A percentile compares a stretch with the other conserved stretches of the same genome.
Evolutionary conservation across 2,113 vertebrate species (phyloP).

Genomic region (Bambusicola thoracicus): DNA sequence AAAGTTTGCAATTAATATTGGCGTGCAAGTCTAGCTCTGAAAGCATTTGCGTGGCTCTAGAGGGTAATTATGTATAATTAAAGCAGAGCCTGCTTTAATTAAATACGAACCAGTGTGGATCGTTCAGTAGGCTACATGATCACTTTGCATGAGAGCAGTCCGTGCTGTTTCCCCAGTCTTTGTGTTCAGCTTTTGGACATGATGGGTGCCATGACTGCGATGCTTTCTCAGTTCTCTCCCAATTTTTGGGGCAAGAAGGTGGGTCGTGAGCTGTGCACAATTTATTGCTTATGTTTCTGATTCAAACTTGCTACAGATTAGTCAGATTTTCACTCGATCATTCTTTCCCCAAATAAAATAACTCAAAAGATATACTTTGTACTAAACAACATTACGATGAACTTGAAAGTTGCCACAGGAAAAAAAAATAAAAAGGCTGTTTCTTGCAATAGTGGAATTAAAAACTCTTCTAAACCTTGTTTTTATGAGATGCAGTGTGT

Average conservation of each 20-base stretch:
- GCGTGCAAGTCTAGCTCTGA: background rate
- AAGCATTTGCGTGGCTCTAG: background rate
- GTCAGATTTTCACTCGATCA: background rate
- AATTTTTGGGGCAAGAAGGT: background rate
- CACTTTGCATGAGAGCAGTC: background rate
- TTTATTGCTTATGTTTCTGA: background rate
- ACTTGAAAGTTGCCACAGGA: background rate
- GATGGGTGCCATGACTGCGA: fast-evolving
- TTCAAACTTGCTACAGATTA: background rate
- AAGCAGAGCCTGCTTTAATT: background rate
- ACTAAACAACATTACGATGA: background rate
- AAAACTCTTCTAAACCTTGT: background rate
- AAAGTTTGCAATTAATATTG: background rate
- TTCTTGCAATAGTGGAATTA: background rate
- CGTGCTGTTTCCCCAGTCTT: background rate
- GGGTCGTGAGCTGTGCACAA: background rate
- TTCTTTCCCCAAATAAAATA: background rate
- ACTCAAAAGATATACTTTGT: background rate
- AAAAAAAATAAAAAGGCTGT: background rate
- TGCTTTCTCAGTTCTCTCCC: background rate
- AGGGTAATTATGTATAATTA: background rate
- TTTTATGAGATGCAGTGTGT: background rate
- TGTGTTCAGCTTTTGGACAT: background rate
- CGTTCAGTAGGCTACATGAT: background rate
- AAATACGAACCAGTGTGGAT: background rate